Base-by-base conservation (phyloP, 2,888 invertebrate species). In the Phlogophora meticulosa region DNA sequence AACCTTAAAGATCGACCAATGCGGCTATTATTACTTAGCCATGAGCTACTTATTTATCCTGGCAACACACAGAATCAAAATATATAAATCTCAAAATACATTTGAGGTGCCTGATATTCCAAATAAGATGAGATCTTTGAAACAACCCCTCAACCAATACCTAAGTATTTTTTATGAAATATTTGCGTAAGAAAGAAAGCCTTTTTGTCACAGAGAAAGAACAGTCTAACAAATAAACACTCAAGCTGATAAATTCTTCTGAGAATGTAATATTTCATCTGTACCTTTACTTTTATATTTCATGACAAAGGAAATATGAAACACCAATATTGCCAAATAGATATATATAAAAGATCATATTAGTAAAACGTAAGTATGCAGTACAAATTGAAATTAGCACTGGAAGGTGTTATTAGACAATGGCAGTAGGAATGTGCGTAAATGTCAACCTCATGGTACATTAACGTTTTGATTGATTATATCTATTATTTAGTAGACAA, bases 151-250 rank as follows among this genome's bases (percentile, higher is more conserved):
- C 24, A 10, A 24, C 28, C 24, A 46, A 38, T 15, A 28, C 15
- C 1, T 10, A 40, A 2, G 5, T 13, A 13, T 20, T 51, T 51
- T 5, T 36, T 20, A n/a, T 42, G 2, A 36, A 40, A 67, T 32
- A 48, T 61, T 61, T 45, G 17, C 43, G 36, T 17, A n/a, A 34
- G 43, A 36, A 60, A 46, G 28, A 57, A 57, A 62, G 28, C 52
- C 11, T 15, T 69, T 69, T 70, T 62, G 40, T 46, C 52, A n/a
- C 10, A 40, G 24, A 60, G 43, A 70, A 60, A 53, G 38, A 32
- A 56, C 10, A 13, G 15, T 4, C 28, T 20, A 46, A 46, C 28
- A 56, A 46, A 70, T 53, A 34, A 55, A 48, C 11, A 53, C 48
- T 46, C 34, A 15, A 5, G 1, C 22, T 36, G 11, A 55, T 32